phyloP scores from a whole-genome alignment of 2,113 vertebrate species.

The Pseudorasbora parva region DNA sequence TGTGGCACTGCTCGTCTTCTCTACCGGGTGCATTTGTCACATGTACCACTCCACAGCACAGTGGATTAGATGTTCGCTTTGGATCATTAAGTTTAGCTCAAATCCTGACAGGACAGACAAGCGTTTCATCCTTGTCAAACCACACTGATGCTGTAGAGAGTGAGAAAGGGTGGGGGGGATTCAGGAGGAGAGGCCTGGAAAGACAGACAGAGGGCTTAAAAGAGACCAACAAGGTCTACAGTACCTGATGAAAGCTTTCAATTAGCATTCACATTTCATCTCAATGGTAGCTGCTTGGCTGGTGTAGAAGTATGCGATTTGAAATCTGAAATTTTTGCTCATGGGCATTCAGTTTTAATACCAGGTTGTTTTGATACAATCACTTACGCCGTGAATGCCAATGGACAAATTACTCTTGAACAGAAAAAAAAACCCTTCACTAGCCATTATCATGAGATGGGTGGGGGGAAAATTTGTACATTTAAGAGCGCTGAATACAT shows the following conservation, averaged over 20 bases:
- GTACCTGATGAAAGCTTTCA: not conserved
- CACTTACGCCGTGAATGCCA: not conserved
- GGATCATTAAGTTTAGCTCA: constrained; percentile 63
- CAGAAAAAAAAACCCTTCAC: not conserved
- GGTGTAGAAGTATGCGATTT: not conserved
- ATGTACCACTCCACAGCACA: constrained; percentile 55
- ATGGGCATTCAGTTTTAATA: not conserved
- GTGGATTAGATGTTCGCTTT: constrained; percentile 60
- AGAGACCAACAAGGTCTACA: not conserved
- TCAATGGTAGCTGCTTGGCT: not conserved
- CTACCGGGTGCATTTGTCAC: constrained; percentile 55
- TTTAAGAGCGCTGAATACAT: not conserved
- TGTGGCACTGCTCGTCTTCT: constrained; percentile 53
- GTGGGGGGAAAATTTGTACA: too few species aligned
- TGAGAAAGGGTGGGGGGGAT: not conserved
- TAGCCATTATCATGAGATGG: not conserved
- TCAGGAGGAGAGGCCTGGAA: not conserved
- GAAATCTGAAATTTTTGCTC: not conserved
- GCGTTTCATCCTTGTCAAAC: constrained; percentile 57
- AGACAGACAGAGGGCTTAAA: not conserved
- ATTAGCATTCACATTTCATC: not conserved
- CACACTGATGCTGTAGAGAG: constrained; percentile 25
- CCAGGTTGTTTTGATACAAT: not conserved
- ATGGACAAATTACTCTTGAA: not conserved
- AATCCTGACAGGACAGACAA: constrained; percentile 58